Evolutionary conservation across 1,140 invertebrate species (phyloP), one percentile per base, ranked within the genome.

Genomic region (Aphelinus certus): DNA sequence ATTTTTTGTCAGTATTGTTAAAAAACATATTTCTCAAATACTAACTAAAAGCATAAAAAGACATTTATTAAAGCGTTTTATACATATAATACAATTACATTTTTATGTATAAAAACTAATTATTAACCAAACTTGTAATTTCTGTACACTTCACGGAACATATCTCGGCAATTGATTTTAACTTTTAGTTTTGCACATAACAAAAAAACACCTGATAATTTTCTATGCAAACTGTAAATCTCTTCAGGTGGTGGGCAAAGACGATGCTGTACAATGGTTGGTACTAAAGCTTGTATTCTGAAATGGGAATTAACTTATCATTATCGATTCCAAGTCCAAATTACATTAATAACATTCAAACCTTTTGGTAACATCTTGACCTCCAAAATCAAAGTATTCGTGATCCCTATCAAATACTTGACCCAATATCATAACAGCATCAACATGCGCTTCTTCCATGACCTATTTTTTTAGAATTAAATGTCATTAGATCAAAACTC

Each of bases 161-260:
- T 91, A 63, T 92, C 89, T 55, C 94, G 91, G 86, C 97, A 99
- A 76, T 95, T 92, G 74, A 99, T 92, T 81, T 92, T 91, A 2
- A 96, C 93, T 83, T 94, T 92, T 6, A 99, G 88, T 85, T 98
- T 98, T 0, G 96, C 91, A 83, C 97, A 99, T 1, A 99, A 87
- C 49, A 99, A 88, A 89, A 99, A 99, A 3, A 98, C 93, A 0
- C 98, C 98, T 0, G 98, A 98, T 73, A 99, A 90, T 90, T 99
- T 99, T 71, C 98, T 90, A 85, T 99, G 98, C 2, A 99, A 89
- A 0, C 98, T 99, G 87, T 99, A 99, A 76, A 98, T 97, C 89
- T 99, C 98, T 87, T 99, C 97, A 0, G 98, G 98, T 1, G 98
- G 98, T 10, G 98, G 96, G 64, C 96, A 97, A 0, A 99, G 90